Evolutionary conservation across 2,888 invertebrate genomes (phyloP), one percentile per base, ranked within the genome.

Genomic region (Agriopis leucophaearia): DNA sequence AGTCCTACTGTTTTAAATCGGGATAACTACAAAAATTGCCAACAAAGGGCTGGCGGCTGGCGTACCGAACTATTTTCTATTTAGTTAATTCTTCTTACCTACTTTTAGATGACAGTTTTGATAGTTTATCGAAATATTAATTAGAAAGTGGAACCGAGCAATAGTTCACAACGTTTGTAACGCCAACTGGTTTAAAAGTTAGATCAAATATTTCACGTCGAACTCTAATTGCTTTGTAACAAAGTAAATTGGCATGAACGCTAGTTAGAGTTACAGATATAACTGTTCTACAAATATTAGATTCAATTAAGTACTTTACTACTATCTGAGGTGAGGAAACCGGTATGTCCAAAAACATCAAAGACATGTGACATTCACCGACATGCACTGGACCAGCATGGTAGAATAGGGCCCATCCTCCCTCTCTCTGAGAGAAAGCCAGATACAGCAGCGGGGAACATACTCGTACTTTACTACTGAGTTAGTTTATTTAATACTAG

Each of bases 1-100:
- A 47, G 10, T 36, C 48, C 38, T 48, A 45, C 45, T 13, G 38
- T 55, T 55, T 38, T 47, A 45, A 16, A 13, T 36, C 10, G 13
- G 27, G 16, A 51, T n/a, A 56, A 12, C 8, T 44, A 57, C 57
- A 57, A 64, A 52, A 52, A 51, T 35, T 56, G 10, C 8, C 5
- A 42, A 15, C 9, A 45, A 38, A 51, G 51, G 61, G 42, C n/a
- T n/a, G n/a, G n/a, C n/a, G n/a, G 42, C 38, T 48, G 58, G 50
- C 44, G 8, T 57, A n/a, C 15, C 48, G 10, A 10, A 18, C 27
- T 12, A 38, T 15, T 48, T 38, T 36, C 44, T 36, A 38, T 58
- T 16, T 58, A 16, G 27, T 38, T 58, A 16, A 13, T 38, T 12
- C 38, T 48, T 27, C 16, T 58, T 16, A 40, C 48, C 48, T 48